Conservation (phyloP, 1,140 invertebrate genomes). For the Caenorhabditis remanei region DNA sequence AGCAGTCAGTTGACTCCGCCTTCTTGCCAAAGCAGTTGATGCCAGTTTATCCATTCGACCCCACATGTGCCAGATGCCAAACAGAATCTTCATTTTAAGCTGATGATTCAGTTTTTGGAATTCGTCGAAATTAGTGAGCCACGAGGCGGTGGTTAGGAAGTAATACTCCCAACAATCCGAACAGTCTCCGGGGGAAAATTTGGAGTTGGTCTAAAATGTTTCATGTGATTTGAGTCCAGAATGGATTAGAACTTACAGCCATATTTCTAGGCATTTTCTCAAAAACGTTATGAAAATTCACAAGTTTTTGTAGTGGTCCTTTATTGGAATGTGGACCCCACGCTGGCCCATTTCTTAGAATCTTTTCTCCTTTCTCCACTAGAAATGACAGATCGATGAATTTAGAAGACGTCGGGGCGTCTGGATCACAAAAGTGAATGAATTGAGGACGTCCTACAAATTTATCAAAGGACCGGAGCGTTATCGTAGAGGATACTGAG, state of each 20-base stretch:
- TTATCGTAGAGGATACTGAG: background rate
- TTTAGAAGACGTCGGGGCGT: background rate
- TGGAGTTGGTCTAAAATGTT: background rate
- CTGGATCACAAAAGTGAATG: constrained; percentile 33
- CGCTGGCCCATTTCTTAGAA: background rate
- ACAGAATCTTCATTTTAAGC: constrained; percentile 21
- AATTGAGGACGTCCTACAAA: constrained; percentile 39
- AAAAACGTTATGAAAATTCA: constrained; percentile 31
- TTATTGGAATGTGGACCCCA: constrained; percentile 1
- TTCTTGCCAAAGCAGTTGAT: constrained; percentile 1
- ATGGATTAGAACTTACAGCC: background rate
- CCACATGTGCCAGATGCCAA: constrained; percentile 41
- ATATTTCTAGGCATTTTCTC: constrained; percentile 28
- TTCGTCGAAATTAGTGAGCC: constrained; percentile 41
- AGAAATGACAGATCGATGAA: constrained; percentile 28
- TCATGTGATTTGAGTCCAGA: no score
- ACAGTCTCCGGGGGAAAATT: constrained; percentile 16
- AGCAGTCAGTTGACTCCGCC: background rate
- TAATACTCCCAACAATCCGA: constrained; percentile 39
- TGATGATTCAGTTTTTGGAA: constrained; percentile 26
- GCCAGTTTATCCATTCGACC: constrained; percentile 1
- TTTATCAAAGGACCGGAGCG: constrained; percentile 1
- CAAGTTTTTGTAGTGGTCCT: constrained; percentile 1
- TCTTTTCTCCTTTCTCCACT: constrained; percentile 27
- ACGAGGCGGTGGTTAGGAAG: constrained; percentile 26